A percentile compares a stretch with the other conserved stretches of the same genome.
Evolutionary conservation across 2,888 invertebrate species (phyloP).

Genomic region (Clistopyga incitator): DNA sequence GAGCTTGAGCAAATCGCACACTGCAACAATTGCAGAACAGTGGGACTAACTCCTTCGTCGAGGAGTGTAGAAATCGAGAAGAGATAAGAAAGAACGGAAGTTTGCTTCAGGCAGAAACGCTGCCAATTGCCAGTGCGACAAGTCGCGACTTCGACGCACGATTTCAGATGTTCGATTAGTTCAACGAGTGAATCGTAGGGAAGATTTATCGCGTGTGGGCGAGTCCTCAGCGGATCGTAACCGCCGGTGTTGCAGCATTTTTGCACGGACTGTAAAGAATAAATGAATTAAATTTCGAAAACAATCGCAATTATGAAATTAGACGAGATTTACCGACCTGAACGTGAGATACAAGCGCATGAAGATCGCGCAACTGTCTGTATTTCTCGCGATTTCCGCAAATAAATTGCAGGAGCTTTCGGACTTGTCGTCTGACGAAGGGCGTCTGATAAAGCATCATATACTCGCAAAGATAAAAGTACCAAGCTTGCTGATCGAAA

Average conservation of each 20-base stretch:
- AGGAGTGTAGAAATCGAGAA: constrained; percentile 92
- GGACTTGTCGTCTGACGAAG: constrained; percentile 94
- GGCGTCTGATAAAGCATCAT: constrained; percentile 98
- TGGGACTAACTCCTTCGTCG: constrained; percentile 96
- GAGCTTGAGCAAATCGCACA: constrained; percentile 91
- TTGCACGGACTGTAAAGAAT: constrained; percentile 83
- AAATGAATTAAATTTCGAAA: constrained; percentile 1
- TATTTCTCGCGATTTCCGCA: constrained; percentile 98
- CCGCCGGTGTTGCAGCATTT: constrained; percentile 86
- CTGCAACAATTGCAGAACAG: constrained; percentile 95
- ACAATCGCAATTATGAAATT: constrained; percentile 3
- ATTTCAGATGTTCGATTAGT: constrained; percentile 97
- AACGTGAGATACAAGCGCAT: constrained; percentile 95
- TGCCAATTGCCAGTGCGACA: constrained; percentile 98
- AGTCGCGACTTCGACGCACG: constrained; percentile 96
- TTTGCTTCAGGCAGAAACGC: constrained; percentile 91
- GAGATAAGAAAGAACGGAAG: constrained; percentile 92
- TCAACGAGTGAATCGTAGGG: constrained; percentile 96
- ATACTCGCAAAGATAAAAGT: constrained; percentile 94
- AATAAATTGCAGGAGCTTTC: constrained; percentile 95
- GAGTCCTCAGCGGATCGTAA: constrained; percentile 84
- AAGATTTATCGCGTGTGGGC: constrained; percentile 86
- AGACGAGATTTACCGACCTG: constrained; percentile 84
- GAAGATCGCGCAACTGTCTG: constrained; percentile 96
- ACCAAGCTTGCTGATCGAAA: constrained; percentile 88